phyloP scores from a whole-genome alignment of 2,797 vertebrate species.

The Xenopus petersii region DNA sequence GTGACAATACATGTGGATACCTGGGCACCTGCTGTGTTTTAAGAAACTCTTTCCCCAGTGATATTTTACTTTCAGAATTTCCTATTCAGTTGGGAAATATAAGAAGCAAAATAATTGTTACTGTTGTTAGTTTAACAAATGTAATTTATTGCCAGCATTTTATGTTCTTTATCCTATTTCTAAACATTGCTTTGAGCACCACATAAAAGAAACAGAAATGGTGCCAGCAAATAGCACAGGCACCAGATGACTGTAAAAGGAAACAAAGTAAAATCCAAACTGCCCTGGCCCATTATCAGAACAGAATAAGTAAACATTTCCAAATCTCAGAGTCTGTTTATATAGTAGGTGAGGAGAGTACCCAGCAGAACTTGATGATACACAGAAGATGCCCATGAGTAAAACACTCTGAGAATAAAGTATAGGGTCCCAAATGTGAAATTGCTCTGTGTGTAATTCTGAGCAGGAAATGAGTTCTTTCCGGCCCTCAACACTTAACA shows the following conservation, averaged over 20 bases:
- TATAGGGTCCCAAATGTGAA: slow-evolving; percentile 14
- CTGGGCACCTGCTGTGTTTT: not conserved
- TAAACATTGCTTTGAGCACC: slow-evolving; percentile 45
- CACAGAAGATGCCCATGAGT: slow-evolving; percentile 34
- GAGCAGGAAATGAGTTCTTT: slow-evolving; percentile 41
- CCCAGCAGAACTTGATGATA: slow-evolving; percentile 36
- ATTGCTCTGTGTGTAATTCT: slow-evolving; percentile 9
- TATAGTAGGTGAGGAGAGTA: slow-evolving; percentile 28
- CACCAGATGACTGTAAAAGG: slow-evolving; percentile 46
- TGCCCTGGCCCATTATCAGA: slow-evolving; percentile 40
- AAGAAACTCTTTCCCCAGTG: not conserved
- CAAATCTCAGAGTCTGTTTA: slow-evolving; percentile 28
- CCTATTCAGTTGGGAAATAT: slow-evolving; percentile 35
- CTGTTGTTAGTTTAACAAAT: slow-evolving; percentile 39
- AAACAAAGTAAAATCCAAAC: slow-evolving; percentile 33
- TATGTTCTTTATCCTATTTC: slow-evolving; percentile 26
- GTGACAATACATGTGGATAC: too few relatives aligned
- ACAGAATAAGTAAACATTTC: slow-evolving; percentile 40
- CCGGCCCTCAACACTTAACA: slow-evolving; percentile 27
- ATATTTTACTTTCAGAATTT: not conserved
- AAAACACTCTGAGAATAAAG: slow-evolving; percentile 26
- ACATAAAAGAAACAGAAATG: slow-evolving; percentile 40
- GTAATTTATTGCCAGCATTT: slow-evolving; percentile 29
- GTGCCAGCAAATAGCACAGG: slow-evolving; percentile 41
- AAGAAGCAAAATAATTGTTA: slow-evolving; percentile 31